Evolutionary conservation across 1,140 invertebrate species (phyloP), one percentile per base, ranked within the genome.

Genomic region (Agrypnia vestita): DNA sequence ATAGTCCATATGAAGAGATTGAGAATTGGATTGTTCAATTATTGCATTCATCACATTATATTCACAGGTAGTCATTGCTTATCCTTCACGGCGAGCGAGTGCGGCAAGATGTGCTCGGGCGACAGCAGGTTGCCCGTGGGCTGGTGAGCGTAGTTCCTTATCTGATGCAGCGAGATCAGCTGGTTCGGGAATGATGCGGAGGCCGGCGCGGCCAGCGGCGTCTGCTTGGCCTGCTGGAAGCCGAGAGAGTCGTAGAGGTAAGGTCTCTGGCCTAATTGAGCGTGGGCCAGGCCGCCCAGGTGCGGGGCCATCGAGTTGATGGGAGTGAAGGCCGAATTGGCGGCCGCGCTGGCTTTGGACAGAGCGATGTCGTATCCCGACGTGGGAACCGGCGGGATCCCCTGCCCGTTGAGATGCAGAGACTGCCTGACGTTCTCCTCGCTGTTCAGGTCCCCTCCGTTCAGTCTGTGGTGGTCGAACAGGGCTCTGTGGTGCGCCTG

Each of bases 71-170:
- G 77, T 79, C 88, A 89, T 86, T 90, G 88, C 83, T 90, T 90
- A 82, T 90, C 89, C 86, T 90, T 90, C 85, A 89, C 87, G 77
- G 88, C 85, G 67, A 89, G 84, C 61, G 88, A 86, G 82, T 90
- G 89, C 46, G 88, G 88, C 46, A 90, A 85, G 79, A 90, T 88
- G 84, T 90, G 89, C 47, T 90, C 89, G 43, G 88, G 88, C 44
- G 89, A 88, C 80, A 90, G 82, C 21, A 90, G 84, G 43, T 88
- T 83, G 69, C 76, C 91, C 90, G 90, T 92, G 7, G 96, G 96
- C 86, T 97, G 96, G 87, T 97, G 96, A 80, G 97, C 96, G 90
- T 98, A 98, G 88, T 98, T 99, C 85, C 97, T 93, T 84, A 99
- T 98, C 89, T 98, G 97, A 89, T 98, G 97, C 73, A 99, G 91